Conservation (phyloP, 2,113 vertebrate species). For the Ailuropoda melanoleuca region DNA sequence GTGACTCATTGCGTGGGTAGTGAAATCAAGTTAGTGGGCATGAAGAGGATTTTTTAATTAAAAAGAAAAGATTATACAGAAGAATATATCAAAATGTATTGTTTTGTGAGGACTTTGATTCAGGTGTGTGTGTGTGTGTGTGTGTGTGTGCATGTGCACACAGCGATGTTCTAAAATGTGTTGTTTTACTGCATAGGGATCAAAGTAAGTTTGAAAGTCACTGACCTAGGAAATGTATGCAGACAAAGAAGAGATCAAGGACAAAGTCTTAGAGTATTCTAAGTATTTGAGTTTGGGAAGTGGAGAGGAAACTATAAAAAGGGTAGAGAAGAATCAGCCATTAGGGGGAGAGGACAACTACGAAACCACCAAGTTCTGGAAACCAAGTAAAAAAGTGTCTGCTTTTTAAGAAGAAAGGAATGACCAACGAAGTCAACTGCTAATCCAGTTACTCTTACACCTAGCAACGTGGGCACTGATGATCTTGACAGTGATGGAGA, state of each 20-base stretch:
- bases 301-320: background rate
- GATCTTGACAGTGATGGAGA: background rate
- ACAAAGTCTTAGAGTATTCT: background rate
- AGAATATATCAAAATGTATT: background rate
- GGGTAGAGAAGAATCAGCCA: background rate
- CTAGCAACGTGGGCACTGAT: accelerated
- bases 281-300: background rate
- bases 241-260: background rate
- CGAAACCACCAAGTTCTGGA: background rate
- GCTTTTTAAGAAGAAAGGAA: background rate
- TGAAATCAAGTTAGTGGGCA: background rate
- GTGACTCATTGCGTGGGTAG: background rate
- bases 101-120: background rate
- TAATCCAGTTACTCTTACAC: background rate
- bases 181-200: background rate
- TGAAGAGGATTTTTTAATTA: background rate
- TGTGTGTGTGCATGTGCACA: no score
- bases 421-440: background rate
- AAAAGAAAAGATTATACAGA: background rate
- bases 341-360: background rate
- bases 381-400: background rate
- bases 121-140: background rate
- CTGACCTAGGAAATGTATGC: background rate
- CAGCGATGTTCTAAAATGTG: background rate
- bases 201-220: background rate